These are phyloP conservation scores for Montipora foliosa DNA, from an alignment of 64 coral and sea anemone species.

Conservation along the genomic window DNA sequence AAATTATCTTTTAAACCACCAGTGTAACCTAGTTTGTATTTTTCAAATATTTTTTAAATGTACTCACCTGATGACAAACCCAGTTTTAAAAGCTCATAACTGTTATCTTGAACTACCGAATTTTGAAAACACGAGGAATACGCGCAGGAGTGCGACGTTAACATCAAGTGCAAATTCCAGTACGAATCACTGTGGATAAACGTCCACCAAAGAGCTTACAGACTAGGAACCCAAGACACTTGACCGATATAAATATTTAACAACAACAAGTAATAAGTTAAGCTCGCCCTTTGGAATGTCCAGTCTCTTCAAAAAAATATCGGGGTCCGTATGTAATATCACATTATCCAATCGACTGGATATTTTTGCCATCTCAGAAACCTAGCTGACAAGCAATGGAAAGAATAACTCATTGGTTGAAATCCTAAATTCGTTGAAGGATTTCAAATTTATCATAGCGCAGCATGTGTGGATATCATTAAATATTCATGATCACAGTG, in stretches of 20 bases:
- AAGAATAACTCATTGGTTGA: no score
- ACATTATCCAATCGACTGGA: not conserved
- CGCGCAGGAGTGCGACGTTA: not conserved
- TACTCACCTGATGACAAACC: no score
- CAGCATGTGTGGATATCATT: not conserved
- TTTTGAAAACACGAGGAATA: not conserved
- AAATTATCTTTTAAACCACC: no score
- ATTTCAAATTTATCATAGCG: not conserved
- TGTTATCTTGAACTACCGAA: not conserved
- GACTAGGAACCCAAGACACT: not conserved
- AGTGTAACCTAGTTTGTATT: no score
- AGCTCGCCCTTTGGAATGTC: not conserved
- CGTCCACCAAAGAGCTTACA: not conserved
- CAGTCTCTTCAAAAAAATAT: slow-evolving; percentile 19
- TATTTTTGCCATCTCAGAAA: slow-evolving; percentile 38
- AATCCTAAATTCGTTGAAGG: no score
- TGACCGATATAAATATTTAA: not conserved
- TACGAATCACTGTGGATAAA: no score
- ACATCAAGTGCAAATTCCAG: no score
- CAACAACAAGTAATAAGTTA: not conserved
- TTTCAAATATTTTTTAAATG: no score
- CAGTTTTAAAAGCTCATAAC: no score
- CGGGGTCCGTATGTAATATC: not conserved
- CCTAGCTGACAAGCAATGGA: no score
- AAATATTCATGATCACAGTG: not conserved